Percentiles rank a stretch among this genome's conserved stretches.
phyloP scores from a whole-genome alignment of 2,113 vertebrate species.

The Indicator maculatus region DNA sequence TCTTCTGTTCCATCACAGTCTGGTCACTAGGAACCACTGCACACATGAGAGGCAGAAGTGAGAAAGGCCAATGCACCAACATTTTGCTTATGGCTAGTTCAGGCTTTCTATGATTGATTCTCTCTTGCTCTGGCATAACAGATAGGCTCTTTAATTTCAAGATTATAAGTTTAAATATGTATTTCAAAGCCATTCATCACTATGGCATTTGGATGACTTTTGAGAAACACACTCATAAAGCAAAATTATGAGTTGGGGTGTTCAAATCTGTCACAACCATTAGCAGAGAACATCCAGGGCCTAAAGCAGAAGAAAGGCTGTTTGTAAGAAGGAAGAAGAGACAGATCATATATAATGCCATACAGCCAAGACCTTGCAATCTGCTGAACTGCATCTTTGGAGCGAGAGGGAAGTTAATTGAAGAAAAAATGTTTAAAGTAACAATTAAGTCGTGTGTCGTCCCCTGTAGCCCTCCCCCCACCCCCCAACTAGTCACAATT shows the following conservation, averaged over 20 bases:
- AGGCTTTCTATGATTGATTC: background rate
- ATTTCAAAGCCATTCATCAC: background rate
- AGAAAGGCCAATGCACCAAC: background rate
- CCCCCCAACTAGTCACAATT: background rate
- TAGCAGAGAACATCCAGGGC: background rate
- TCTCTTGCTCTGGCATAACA: background rate
- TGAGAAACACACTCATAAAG: background rate
- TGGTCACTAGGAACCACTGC: background rate
- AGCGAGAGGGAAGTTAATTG: background rate
- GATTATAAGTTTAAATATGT: background rate
- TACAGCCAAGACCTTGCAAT: background rate
- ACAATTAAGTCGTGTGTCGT: background rate
- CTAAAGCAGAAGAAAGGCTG: background rate
- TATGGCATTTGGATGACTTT: background rate
- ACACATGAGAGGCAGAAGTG: background rate
- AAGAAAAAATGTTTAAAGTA: background rate
- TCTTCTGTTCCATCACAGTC: background rate
- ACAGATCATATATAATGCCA: background rate
- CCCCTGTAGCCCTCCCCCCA: too few relatives aligned
- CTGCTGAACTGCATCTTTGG: background rate
- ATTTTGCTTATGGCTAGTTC: background rate
- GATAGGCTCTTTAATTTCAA: background rate
- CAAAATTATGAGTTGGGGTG: fast-evolving
- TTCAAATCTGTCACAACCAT: background rate
- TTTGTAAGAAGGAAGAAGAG: background rate